A percentile compares a stretch with the other conserved stretches of the same genome.
phyloP scores from a whole-genome alignment of 2,888 invertebrate genomes.

The Mythimna albipuncta region DNA sequence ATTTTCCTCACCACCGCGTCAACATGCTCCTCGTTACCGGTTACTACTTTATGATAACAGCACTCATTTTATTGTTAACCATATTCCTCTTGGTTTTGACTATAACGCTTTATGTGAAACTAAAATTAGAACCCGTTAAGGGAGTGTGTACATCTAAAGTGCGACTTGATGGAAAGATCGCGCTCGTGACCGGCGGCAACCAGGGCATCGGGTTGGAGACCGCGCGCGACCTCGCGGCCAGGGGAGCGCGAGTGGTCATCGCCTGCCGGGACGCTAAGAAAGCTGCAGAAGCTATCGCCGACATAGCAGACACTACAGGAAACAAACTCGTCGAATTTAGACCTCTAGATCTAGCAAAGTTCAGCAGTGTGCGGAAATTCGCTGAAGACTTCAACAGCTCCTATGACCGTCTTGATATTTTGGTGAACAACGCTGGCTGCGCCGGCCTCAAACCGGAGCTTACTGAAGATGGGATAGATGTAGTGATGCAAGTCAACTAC shows the following conservation, averaged over 20 bases:
- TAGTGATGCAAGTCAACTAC: constrained; percentile 92
- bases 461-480: constrained; percentile 92
- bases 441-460: constrained; percentile 75
- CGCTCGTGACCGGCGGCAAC: constrained; percentile 93
- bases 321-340: constrained; percentile 93
- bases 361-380: constrained; percentile 90
- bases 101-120: neutral
- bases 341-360: constrained; percentile 87
- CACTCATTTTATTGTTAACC: neutral
- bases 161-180: constrained; percentile 89
- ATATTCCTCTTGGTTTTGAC: neutral
- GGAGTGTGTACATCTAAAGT: constrained; percentile 74
- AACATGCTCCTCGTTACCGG: neutral
- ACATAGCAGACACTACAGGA: constrained; percentile 92
- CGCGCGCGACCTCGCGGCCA: constrained; percentile 92
- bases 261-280: constrained; percentile 94
- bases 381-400: constrained; percentile 90
- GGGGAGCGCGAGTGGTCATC: constrained; percentile 93
- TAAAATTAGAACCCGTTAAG: constrained; percentile 40
- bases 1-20: neutral
- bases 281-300: constrained; percentile 92
- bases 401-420: constrained; percentile 89
- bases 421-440: constrained; percentile 92
- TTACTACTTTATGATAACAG: neutral
- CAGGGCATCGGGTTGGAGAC: constrained; percentile 94